These are phyloP conservation scores for Parus major DNA, from an alignment of 2,113 vertebrate species.

Conservation along the genomic window DNA sequence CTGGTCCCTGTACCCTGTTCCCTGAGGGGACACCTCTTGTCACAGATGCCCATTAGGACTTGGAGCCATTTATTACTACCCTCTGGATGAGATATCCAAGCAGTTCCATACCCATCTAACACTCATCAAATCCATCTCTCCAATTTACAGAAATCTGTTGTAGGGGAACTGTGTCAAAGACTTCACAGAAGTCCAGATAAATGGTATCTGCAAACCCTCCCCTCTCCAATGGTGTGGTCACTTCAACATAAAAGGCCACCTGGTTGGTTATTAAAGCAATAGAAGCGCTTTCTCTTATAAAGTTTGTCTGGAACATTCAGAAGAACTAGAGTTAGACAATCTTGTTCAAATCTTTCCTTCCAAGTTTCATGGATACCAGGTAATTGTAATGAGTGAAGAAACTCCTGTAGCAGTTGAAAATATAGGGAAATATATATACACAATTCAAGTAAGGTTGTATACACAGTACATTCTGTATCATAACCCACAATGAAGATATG, in stretches of 20 bases:
- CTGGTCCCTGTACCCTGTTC: fast-evolving
- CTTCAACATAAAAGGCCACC: background rate
- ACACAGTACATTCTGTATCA: background rate
- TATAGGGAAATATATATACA: background rate
- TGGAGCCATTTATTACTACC: background rate
- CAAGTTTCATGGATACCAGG: background rate
- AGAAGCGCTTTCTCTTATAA: background rate
- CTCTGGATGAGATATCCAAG: background rate
- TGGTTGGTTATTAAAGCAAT: background rate
- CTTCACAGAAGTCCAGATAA: background rate
- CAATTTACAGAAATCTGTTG: background rate
- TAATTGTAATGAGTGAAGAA: background rate
- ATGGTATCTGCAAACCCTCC: background rate
- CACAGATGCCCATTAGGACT: background rate
- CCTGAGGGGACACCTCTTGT: background rate
- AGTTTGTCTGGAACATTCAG: background rate
- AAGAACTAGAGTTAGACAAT: background rate
- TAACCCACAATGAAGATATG: background rate
- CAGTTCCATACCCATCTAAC: background rate
- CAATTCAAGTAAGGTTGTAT: background rate
- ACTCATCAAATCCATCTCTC: background rate
- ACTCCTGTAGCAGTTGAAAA: background rate
- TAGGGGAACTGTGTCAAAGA: background rate
- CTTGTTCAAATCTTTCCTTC: background rate
- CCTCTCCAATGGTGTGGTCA: background rate